Conservation (phyloP, 2,888 invertebrate species). For the Patella depressa region DNA sequence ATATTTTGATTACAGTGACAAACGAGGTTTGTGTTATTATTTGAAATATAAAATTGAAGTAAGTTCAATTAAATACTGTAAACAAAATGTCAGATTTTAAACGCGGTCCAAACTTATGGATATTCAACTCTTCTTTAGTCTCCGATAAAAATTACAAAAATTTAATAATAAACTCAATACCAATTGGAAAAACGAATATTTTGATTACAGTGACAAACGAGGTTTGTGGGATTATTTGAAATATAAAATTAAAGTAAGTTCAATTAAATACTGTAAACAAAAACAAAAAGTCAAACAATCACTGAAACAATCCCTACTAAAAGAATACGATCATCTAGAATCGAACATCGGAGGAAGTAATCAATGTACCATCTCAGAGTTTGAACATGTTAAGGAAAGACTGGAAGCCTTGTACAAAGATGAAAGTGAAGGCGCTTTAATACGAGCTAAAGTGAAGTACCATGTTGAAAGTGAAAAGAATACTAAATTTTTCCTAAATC, state of each 20-base stretch:
- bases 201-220: not conserved
- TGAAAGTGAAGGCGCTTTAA: slow-evolving; percentile 19
- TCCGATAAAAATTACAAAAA: too few species aligned
- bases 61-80: too few species aligned
- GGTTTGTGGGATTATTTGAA: not conserved
- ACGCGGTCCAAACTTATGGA: not conserved
- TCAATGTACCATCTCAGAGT: not conserved
- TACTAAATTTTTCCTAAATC: slow-evolving; percentile 70
- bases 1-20: too few species aligned
- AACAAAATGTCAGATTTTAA: too few species aligned
- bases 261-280: slow-evolving; percentile 3
- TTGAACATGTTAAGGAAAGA: slow-evolving; percentile 6
- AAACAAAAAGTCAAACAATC: not conserved
- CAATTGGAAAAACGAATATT: not conserved
- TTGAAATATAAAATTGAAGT: too few species aligned
- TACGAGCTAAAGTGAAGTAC: slow-evolving; percentile 15
- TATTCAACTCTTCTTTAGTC: too few species aligned
- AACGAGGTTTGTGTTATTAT: too few species aligned
- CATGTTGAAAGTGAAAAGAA: slow-evolving; percentile 25
- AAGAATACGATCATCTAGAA: slow-evolving; percentile 2
- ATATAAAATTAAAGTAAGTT: not conserved
- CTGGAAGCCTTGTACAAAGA: not conserved
- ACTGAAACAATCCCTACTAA: not conserved
- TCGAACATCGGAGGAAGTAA: too few species aligned
- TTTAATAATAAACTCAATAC: not conserved